Percentiles rank a stretch among this genome's conserved stretches.
Conservation (phyloP, 2,888 invertebrate genomes). For the Tachina fera region DNA sequence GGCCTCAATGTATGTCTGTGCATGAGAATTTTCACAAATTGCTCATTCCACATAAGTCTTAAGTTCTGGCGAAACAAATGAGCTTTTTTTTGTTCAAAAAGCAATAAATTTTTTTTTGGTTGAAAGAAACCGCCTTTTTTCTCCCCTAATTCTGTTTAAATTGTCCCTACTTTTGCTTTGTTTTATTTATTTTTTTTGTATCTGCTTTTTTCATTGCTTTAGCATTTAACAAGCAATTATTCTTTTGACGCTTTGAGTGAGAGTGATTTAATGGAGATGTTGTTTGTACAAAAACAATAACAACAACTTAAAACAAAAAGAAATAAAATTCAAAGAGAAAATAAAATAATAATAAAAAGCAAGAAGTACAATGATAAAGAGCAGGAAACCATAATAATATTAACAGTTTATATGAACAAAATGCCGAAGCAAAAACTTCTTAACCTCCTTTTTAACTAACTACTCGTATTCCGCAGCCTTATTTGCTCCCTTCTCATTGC, state of each 20-base stretch:
- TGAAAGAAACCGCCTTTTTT: slow-evolving; percentile 14
- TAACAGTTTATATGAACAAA: slow-evolving; percentile 61
- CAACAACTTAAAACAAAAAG: slow-evolving; percentile 47
- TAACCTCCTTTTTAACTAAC: slow-evolving; percentile 44
- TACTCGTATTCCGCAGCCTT: not conserved
- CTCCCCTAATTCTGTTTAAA: not conserved
- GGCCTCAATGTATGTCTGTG: not conserved
- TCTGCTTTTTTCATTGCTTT: not conserved
- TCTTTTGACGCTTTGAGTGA: slow-evolving; percentile 61
- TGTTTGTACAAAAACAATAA: slow-evolving; percentile 50
- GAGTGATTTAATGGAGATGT: slow-evolving; percentile 59
- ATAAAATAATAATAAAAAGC: slow-evolving; percentile 18
- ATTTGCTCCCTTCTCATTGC: not conserved
- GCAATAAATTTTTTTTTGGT: not conserved
- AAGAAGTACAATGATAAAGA: slow-evolving; percentile 22
- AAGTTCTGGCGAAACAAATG: slow-evolving; percentile 34
- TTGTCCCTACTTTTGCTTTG: slow-evolving; percentile 29
- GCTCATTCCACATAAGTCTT: slow-evolving; percentile 18
- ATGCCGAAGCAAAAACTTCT: slow-evolving; percentile 13
- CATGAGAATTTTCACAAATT: slow-evolving; percentile 14
- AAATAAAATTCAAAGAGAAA: slow-evolving; percentile 31
- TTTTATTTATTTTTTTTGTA: slow-evolving; percentile 35
- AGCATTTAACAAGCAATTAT: slow-evolving; percentile 64
- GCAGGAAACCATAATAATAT: slow-evolving; percentile 61
- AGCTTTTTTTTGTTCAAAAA: not conserved